Percentiles rank a stretch among this genome's conserved stretches.
These are phyloP conservation scores for Selene dorsalis DNA, from an alignment of 2,797 vertebrate species.

Conservation along the genomic window DNA sequence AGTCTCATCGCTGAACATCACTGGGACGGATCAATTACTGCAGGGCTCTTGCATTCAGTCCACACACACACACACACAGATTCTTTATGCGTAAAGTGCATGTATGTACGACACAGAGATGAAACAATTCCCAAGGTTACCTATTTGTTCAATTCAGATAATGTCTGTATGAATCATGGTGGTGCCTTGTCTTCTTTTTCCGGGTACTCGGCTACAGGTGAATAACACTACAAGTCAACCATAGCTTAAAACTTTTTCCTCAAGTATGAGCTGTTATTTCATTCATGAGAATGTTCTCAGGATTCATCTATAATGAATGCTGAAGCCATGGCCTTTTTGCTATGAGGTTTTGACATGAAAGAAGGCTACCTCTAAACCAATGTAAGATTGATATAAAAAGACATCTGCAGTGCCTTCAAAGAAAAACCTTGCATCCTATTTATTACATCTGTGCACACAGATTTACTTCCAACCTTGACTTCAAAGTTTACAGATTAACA, in stretches of 20 bases:
- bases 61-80: not conserved
- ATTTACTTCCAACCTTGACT: constrained; percentile 79
- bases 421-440: constrained; percentile 82
- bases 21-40: not conserved
- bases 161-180: not conserved
- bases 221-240: constrained; percentile 48
- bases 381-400: constrained; percentile 82
- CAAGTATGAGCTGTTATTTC: constrained; percentile 67
- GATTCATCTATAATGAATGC: constrained; percentile 81
- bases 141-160: not conserved
- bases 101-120: not conserved
- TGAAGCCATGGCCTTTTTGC: constrained; percentile 79
- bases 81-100: not conserved
- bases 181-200: constrained; percentile 22
- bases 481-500: constrained; percentile 83
- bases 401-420: constrained; percentile 83
- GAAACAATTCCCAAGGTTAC: not conserved
- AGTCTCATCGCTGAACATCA: not conserved
- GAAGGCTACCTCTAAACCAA: constrained; percentile 80
- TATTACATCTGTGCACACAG: constrained; percentile 78
- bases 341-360: constrained; percentile 84
- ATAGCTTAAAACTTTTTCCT: constrained; percentile 68
- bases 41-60: not conserved
- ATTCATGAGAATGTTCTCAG: constrained; percentile 77
- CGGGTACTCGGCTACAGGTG: constrained; percentile 28